These are phyloP conservation scores for Apteryx owenii DNA, from an alignment of 2,113 vertebrate genomes.

Conservation along the genomic window DNA sequence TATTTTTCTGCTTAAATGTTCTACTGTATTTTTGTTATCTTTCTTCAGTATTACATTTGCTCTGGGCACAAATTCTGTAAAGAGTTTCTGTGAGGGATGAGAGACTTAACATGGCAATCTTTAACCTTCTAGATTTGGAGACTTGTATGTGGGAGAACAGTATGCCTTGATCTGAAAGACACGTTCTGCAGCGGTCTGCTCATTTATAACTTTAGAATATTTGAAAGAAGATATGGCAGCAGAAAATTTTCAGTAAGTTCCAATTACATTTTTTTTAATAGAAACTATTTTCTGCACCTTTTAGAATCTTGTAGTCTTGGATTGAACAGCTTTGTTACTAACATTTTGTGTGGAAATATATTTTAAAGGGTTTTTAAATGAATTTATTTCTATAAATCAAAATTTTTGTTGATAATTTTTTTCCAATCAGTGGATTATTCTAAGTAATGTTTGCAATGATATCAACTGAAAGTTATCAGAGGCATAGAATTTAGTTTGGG, in stretches of 20 bases:
- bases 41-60: neutral
- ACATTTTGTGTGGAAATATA: neutral
- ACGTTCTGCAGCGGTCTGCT: constrained; percentile 84
- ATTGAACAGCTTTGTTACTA: neutral
- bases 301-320: neutral
- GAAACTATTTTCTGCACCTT: neutral
- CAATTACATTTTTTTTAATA: neutral
- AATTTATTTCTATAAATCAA: neutral
- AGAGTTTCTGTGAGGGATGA: neutral
- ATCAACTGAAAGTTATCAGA: neutral
- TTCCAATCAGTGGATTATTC: neutral
- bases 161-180: constrained; percentile 86
- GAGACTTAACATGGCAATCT: constrained; percentile 12
- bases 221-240: constrained; percentile 87
- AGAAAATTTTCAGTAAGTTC: constrained; percentile 85
- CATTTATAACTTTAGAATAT: constrained; percentile 86
- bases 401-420: neutral
- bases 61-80: neutral
- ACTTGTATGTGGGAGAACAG: constrained; percentile 79
- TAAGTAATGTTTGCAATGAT: neutral
- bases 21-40: neutral
- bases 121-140: constrained; percentile 79
- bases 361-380: neutral
- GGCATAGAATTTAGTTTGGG: neutral
- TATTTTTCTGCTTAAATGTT: neutral